Base-by-base conservation (phyloP, 2,797 vertebrate species). In the Diplodus puntazzo region DNA sequence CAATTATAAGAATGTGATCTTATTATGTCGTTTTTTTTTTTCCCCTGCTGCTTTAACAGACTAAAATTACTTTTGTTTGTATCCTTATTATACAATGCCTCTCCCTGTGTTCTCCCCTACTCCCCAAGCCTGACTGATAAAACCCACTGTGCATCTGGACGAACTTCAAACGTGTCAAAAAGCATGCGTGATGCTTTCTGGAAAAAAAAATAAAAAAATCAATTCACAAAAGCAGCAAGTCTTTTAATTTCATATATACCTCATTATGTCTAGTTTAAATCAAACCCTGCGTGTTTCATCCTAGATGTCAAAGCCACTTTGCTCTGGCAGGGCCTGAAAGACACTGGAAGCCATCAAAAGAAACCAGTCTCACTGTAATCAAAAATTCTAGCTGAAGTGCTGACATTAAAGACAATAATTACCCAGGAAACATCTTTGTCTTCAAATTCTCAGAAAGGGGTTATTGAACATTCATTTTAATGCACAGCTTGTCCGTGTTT, bases 181-280 rank as follows among this genome's bases (percentile, higher is more conserved):
- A 64, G 3, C 10, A 60, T 34, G 10, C 34, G 45, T 57, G 42
- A 53, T 30, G 25, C 13, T 58, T 67, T 71, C 21, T 39, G 45
- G n/a, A 73, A n/a, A 20, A 34, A 34, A 34, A 34, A 59, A 48
- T 69, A 34, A 34, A 34, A 34, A 59, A 48, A 65, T 30, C 20
- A 1, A 54, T 34, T 54, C 14, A 49, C 18, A 48, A 12, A 59
- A 13, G 1, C 42, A 18, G 53, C 14, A 21, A 10, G 14, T 48
- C n/a, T 21, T 50, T 69, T 57, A 45, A 53, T 53, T 57, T n/a
- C 8, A 69, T 7, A 21, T 21, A 21, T 48, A 10, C n/a, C 27
- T 68, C 50, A 30, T 77, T 67, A n/a, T 1, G 46, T 69, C 42
- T 21, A 3, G 27, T 70, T 62, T 49, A 50, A 77, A 20, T 80